Base-by-base conservation (phyloP, 2,888 invertebrate species). In the Maniola hyperantus region DNA sequence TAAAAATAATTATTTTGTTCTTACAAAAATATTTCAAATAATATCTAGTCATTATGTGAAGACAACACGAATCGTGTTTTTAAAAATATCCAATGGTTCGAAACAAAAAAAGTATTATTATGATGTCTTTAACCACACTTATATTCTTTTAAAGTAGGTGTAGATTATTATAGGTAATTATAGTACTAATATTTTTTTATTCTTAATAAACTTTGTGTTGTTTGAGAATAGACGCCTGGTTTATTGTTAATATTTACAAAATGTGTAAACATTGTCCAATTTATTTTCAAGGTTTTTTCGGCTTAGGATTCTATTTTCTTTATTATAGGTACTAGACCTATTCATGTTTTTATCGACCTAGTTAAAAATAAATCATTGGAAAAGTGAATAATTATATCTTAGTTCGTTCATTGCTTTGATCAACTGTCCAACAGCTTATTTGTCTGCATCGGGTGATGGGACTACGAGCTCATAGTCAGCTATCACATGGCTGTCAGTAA, bases 401-500 rank as follows among this genome's bases (percentile, higher is more conserved):
- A 18, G 42, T 57, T 42, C 20, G 11, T 42, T 55, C 8, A 15
- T 55, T 55, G 10, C 34, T 55, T 57, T 53, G 34, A 53, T 46
- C 10, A 58, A 55, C 42, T 51, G 8, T 36, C 36, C 53, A 62
- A 77, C 76, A 83, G 75, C 86, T 82, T 75, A 63, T 91, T 91
- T 91, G 79, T 91, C 89, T 87, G 81, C 88, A 84, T 85, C 87
- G 89, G 74, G 88, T 85, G 75, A 77, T 79, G 83, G 86, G 81
- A 85, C 86, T 86, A 81, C 65, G 78, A 82, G 82, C 92, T 88
- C 92, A 92, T 88, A 88, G 92, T 92, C 91, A 92, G 92, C 92
- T 92, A 91, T 92, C 92, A 92, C 85, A 92, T 92, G 92, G 92
- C 92, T 92, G 92, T 92, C 92, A 92, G 84, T 92, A 92, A 89